phyloP scores from a whole-genome alignment of 1,140 invertebrate genomes.

The Panagrolaimus sp. region DNA sequence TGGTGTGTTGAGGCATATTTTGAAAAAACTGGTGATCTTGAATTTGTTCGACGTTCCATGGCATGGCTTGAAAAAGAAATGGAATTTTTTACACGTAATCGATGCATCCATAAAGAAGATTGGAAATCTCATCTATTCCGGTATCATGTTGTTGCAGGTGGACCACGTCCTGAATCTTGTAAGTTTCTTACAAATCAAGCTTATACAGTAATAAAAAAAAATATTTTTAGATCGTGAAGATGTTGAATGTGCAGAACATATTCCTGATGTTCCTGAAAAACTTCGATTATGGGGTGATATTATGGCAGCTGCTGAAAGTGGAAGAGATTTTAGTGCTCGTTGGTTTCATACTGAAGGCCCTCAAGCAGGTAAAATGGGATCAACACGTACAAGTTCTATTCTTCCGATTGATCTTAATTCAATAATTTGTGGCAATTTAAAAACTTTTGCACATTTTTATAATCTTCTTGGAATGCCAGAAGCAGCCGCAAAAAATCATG shows the following conservation, averaged over 20 bases:
- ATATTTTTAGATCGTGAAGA: conserved; percentile 76
- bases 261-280: conserved; percentile 36
- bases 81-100: conserved; percentile 68
- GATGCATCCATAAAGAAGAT: conserved; percentile 51
- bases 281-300: conserved; percentile 75
- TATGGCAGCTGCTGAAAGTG: conserved; percentile 82
- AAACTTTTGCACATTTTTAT: conserved; percentile 37
- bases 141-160: conserved; percentile 66
- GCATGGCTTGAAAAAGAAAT: conserved; percentile 73
- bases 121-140: conserved; percentile 64
- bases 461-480: conserved; percentile 35
- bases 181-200: too few relatives aligned
- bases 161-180: conserved; percentile 71
- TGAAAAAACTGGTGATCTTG: conserved; percentile 68
- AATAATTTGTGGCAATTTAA: conserved; percentile 70
- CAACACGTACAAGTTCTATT: conserved; percentile 62
- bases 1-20: conserved; percentile 76
- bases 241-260: conserved; percentile 44
- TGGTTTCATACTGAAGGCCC: conserved; percentile 70
- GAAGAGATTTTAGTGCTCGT: conserved; percentile 86
- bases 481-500: conserved; percentile 20
- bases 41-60: conserved; percentile 69
- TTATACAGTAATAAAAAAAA: too few relatives aligned
- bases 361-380: conserved; percentile 40
- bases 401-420: conserved; percentile 73